Percentiles rank a stretch among this genome's conserved stretches.
phyloP scores from a whole-genome alignment of 2,113 vertebrate species.

The Odontophorus gujanensis region DNA sequence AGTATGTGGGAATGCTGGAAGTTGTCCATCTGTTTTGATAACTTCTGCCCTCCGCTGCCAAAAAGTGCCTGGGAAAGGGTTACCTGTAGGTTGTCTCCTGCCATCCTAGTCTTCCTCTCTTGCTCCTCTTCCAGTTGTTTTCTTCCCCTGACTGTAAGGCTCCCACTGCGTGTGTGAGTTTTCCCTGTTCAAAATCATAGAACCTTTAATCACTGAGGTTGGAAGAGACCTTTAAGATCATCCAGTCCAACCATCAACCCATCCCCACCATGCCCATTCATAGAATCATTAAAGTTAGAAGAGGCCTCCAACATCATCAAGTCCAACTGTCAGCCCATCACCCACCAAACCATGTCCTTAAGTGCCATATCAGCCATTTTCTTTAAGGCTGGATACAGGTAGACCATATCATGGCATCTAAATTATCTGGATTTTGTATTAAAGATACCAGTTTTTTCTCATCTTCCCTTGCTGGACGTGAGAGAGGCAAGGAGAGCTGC shows the following conservation, averaged over 20 bases:
- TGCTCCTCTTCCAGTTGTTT: not conserved
- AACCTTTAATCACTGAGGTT: no score
- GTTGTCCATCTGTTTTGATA: accelerated
- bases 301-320: no score
- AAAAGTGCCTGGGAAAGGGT: not conserved
- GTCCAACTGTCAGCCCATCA: no score
- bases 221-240: no score
- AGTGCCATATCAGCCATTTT: no score
- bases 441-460: not conserved
- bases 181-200: not conserved
- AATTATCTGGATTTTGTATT: not conserved
- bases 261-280: no score
- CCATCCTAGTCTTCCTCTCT: not conserved
- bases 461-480: not conserved
- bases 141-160: not conserved
- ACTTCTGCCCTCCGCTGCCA: not conserved
- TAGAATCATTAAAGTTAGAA: no score
- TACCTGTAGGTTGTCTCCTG: not conserved
- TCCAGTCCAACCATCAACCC: no score
- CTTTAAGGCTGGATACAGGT: not conserved
- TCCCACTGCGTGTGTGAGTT: not conserved
- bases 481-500: not conserved
- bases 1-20: not conserved
- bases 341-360: no score
- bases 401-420: no score